These are phyloP conservation scores for Python bivittatus DNA, from an alignment of 2,113 vertebrate genomes.

Conservation along the genomic window DNA sequence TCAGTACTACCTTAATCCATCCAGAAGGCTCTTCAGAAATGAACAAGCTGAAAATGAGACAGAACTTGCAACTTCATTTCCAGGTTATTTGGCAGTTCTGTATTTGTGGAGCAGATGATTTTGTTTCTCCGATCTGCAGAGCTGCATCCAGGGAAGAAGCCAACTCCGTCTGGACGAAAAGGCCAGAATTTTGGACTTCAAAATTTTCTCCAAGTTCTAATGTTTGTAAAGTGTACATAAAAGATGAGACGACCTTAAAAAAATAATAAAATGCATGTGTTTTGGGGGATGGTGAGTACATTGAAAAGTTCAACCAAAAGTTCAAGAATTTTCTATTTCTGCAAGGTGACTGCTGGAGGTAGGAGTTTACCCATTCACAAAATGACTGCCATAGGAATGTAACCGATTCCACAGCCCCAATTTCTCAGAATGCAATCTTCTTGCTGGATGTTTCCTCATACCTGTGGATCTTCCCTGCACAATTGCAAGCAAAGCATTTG, in stretches of 20 bases:
- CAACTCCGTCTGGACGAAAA: not conserved
- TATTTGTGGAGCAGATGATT: not conserved
- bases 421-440: not conserved
- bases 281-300: not conserved
- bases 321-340: no score
- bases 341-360: not conserved
- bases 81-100: not conserved
- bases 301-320: not conserved
- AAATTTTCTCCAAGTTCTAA: not conserved
- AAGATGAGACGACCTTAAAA: not conserved
- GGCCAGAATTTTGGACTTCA: not conserved
- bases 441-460: not conserved
- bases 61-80: not conserved
- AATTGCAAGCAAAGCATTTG: not conserved
- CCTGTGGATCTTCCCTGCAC: not conserved
- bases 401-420: not conserved
- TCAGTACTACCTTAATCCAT: not conserved
- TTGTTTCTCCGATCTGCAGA: not conserved
- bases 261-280: not conserved
- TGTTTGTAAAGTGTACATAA: not conserved
- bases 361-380: not conserved
- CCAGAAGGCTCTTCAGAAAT: not conserved
- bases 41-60: not conserved
- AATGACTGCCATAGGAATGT: not conserved
- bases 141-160: not conserved